Conservation (phyloP, 2,888 invertebrate genomes). For the Mycalesis mineus region DNA sequence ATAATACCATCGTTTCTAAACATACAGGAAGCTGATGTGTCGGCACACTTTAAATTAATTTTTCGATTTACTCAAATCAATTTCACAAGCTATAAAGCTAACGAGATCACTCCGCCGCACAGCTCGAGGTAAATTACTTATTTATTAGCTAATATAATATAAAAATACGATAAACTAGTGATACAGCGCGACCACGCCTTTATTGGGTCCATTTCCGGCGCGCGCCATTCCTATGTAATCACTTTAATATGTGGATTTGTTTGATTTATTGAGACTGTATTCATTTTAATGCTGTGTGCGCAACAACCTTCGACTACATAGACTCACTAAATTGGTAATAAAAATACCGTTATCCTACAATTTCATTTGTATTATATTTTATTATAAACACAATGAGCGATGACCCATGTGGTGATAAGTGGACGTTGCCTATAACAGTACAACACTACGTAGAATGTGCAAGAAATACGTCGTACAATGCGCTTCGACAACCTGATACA, state of each 20-base stretch:
- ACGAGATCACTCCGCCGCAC: not conserved
- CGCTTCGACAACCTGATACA: no score
- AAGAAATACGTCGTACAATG: no score
- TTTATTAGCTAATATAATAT: not conserved
- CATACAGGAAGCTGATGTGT: no score
- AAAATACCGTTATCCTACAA: not conserved
- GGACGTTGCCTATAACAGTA: no score
- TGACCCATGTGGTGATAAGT: no score
- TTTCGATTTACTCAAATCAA: not conserved
- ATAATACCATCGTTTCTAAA: no score
- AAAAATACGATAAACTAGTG: conserved; percentile 1
- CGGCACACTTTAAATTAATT: no score
- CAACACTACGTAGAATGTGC: no score
- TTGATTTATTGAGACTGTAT: conserved; percentile 2
- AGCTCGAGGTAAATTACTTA: not conserved
- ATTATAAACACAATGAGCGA: no score
- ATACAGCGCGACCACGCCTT: not conserved
- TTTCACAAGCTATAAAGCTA: not conserved
- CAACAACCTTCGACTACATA: not conserved
- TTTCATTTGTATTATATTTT: no score
- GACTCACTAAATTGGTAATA: not conserved
- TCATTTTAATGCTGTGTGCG: not conserved
- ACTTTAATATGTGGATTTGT: conserved; percentile 1
- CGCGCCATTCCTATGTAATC: not conserved
- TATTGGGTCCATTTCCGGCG: not conserved